Evolutionary conservation across 2,113 vertebrate genomes (phyloP).

Genomic region (Takifugu bimaculatus): DNA sequence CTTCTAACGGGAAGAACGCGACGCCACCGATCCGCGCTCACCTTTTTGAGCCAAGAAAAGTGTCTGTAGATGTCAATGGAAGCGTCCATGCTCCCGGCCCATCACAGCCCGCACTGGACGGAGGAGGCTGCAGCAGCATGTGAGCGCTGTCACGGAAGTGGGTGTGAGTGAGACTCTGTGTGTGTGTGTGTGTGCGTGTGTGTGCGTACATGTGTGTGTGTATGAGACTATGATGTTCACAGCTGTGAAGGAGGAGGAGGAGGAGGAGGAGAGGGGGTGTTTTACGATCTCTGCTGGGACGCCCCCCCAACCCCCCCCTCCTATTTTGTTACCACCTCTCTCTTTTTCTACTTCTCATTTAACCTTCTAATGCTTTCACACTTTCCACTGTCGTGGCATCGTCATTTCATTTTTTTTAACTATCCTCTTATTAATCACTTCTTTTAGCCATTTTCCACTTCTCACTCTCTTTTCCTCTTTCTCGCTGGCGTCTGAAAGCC

Average conservation of each 20-base stretch:
- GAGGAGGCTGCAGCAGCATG: neutral
- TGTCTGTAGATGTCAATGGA: constrained; percentile 96
- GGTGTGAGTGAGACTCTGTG: neutral
- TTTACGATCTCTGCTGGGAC: constrained; percentile 41
- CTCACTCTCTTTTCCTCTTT: constrained; percentile 5
- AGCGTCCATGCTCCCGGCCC: constrained; percentile 91
- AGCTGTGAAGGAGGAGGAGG: constrained; percentile 48
- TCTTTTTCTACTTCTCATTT: neutral
- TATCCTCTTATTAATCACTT: neutral
- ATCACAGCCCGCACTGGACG: constrained; percentile 74
- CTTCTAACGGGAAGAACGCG: neutral
- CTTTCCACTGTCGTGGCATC: neutral
- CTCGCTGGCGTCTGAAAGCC: constrained; percentile 43
- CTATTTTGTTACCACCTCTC: neutral
- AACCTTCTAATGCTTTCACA: neutral
- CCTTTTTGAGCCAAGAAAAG: constrained; percentile 94
- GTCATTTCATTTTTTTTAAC: neutral
- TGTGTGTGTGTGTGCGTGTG: constrained; percentile 8
- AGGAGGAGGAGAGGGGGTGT: constrained; percentile 27
- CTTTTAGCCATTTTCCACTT: constrained; percentile 9
- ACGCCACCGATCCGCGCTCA: constrained; percentile 64
- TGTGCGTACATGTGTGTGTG: constrained; percentile 9
- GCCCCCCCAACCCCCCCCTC: neutral
- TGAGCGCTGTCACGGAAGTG: constrained; percentile 2
- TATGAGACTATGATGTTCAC: constrained; percentile 21